phyloP scores from a whole-genome alignment of 2,888 invertebrate genomes.

The Psylliodes chrysocephalus region DNA sequence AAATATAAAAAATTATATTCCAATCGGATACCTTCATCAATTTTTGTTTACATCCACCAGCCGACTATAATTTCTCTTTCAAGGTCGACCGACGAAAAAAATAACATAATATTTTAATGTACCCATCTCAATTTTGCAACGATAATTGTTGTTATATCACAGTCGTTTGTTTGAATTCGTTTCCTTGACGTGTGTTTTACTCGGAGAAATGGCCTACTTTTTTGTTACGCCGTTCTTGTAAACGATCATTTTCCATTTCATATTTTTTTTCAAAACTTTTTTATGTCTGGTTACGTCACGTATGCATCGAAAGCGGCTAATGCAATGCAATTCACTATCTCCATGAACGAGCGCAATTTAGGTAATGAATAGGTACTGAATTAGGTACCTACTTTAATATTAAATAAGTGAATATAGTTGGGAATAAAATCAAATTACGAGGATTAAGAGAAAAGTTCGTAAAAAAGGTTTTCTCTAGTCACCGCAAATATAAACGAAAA shows the following conservation, averaged over 20 bases:
- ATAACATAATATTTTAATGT: slow-evolving; percentile 31
- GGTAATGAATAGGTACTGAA: not conserved
- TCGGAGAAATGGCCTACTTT: slow-evolving; percentile 38
- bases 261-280: slow-evolving; percentile 14
- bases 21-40: too few species aligned
- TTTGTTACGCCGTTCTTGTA: slow-evolving; percentile 24
- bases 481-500: too few species aligned
- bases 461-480: too few species aligned
- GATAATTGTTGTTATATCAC: slow-evolving; percentile 41
- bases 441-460: too few species aligned
- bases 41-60: too few species aligned
- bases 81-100: slow-evolving; percentile 31
- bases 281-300: slow-evolving; percentile 43
- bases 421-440: too few species aligned
- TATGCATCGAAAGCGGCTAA: slow-evolving; percentile 55
- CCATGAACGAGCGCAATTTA: too few species aligned
- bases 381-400: too few species aligned
- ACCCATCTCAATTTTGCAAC: slow-evolving; percentile 36
- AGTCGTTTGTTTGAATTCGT: slow-evolving; percentile 39
- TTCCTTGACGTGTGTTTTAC: slow-evolving; percentile 37
- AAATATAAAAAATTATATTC: too few species aligned
- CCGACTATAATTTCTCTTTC: too few species aligned
- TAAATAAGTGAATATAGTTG: too few species aligned
- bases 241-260: slow-evolving; percentile 29
- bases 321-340: slow-evolving; percentile 48